Evolutionary conservation across 2,888 invertebrate species (phyloP), one percentile per base, ranked within the genome.

Genomic region (Ophioninae sp.): DNA sequence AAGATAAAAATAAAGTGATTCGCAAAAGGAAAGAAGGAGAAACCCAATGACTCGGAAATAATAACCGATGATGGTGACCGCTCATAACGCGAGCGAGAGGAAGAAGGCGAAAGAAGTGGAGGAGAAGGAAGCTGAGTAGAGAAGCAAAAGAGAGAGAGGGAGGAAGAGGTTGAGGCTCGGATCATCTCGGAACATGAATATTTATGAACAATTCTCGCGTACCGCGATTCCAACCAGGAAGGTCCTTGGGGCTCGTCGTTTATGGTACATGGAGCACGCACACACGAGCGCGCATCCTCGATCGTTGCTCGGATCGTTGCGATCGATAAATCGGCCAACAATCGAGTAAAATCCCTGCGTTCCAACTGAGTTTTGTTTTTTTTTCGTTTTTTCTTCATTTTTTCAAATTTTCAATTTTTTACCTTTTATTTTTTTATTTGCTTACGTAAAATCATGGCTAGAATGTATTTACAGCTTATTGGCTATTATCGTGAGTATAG

Each of bases 291-390:
- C 44, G 44, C 44, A 44, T 10, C 9, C 44, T 58, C n/a, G 30
- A 22, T 44, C 72, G 65, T 59, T 30, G 68, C 44, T 22, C 63
- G 69, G 79, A 69, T 65, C 30, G 10, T 73, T 61, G 85, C 82
- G 86, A 79, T 87, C 88, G 88, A 90, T 89, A 87, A 87, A 89
- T 89, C 87, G 86, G 84, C 83, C 81, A 44, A 75, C 59, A 79
- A 78, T 79, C 78, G 41, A 8, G 68, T 44, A 44, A 44, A 44
- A 44, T 44, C 44, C 44, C 44, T 9, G 10, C 44, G 9, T 44
- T 44, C 44, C 44, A 10, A 44, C 7, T 9, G 9, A 9, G 44
- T 13, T 8, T 9, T 44, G 9, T 44, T 44, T 44, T 30, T 30
- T 30, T 1, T 9, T 44, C 44, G 44, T 13, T 8, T 44, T 44